Evolutionary conservation across 2,113 vertebrate species (phyloP), one percentile per base, ranked within the genome.

Genomic region (Oxygymnocypris stewartii): DNA sequence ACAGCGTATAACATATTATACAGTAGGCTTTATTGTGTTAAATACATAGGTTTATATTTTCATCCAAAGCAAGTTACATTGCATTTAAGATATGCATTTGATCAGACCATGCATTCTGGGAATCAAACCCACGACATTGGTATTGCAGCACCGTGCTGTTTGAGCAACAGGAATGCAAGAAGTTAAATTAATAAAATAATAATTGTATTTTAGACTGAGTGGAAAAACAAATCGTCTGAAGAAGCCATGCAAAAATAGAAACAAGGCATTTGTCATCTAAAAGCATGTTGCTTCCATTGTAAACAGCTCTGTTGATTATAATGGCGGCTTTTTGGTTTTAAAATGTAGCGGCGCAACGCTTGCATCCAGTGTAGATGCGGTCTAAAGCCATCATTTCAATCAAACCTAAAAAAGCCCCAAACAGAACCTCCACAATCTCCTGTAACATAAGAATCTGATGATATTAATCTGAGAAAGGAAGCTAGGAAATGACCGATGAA

Each of bases 381-480:
- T 61, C 20, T 63, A 25, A 80, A 42, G 40, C 20, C 28, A 76
- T 49, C 23, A 77, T 61, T 69, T 37, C 11, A 74, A 75, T 65
- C 54, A 40, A 79, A 6, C 49, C 20, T n/a, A 74, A 78, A 78
- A 61, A 18, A 31, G 14, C 8, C 25, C 54, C 77, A 35, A 49
- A 67, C n/a, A 47, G 31, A 28, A 69, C 82, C 49, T 81, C 31
- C 69, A 59, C 87, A 44, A 67, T 67, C 65, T 86, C 61, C 84
- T 84, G 63, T 74, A 65, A 84, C 59, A 37, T n/a, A 31, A 86
- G 76, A 78, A 63, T 79, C 40, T 51, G 37, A 86, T 79, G 37
- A 14, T 79, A 79, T 49, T 40, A 49, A 28, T 71, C 79, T 40
- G 20, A 57, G 49, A 76, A 84, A 80, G 74, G 42, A 85, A 78